These are phyloP conservation scores for Hyles lineata DNA, from an alignment of 2,888 invertebrate genomes.

Conservation along the genomic window DNA sequence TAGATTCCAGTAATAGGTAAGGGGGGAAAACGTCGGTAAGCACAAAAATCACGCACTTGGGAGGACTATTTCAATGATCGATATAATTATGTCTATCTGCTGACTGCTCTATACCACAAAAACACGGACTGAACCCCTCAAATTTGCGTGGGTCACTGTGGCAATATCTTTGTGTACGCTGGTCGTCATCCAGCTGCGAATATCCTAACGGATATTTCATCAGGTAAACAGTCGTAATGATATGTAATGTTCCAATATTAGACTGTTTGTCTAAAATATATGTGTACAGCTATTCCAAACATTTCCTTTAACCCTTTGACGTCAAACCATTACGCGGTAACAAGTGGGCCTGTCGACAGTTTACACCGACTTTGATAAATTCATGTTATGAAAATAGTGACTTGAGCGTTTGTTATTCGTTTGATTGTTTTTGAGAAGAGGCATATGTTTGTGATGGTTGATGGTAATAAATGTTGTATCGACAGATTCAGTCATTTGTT, in stretches of 20 bases:
- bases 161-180: no score
- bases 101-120: no score
- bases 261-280: neutral
- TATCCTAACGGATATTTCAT: neutral
- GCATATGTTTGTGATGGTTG: neutral
- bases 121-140: no score
- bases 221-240: neutral
- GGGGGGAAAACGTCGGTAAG: no score
- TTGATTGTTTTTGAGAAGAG: neutral
- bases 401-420: slow-evolving; percentile 11
- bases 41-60: no score
- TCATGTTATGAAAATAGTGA: slow-evolving; percentile 21
- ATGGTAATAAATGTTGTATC: neutral
- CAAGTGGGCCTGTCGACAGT: slow-evolving; percentile 9
- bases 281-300: neutral
- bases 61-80: no score
- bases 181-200: no score
- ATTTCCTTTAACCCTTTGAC: slow-evolving; percentile 24
- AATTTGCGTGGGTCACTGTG: no score
- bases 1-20: no score
- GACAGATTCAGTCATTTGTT: no score
- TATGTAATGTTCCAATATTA: neutral
- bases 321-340: slow-evolving; percentile 6
- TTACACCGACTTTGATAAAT: slow-evolving; percentile 19
- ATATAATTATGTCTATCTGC: no score